phyloP scores from a whole-genome alignment of 37 sponge, comb jelly and placozoan species.

The Agelas oroides region DNA sequence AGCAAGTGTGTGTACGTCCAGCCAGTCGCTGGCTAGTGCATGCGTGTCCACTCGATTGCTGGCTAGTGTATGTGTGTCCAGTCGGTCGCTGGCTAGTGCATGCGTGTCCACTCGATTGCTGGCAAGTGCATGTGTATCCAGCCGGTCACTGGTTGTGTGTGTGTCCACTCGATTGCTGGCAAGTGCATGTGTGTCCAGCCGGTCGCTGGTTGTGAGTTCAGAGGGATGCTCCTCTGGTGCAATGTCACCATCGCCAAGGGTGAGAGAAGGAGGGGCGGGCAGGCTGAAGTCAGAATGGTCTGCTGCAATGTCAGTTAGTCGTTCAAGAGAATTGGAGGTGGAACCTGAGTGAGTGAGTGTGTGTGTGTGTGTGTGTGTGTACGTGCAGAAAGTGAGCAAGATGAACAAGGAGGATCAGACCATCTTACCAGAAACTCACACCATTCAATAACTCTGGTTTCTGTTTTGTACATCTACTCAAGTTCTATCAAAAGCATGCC shows the following conservation, averaged over 20 bases:
- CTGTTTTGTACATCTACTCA: no score
- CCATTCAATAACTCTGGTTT: neutral
- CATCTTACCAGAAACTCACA: neutral
- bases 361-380: no score
- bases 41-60: no score
- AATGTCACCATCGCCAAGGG: no score
- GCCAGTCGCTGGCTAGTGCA: neutral
- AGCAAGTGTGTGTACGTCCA: neutral
- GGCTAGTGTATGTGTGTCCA: neutral
- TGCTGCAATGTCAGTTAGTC: conserved; percentile 19
- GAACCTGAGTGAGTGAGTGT: no score
- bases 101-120: neutral
- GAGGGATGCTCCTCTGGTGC: no score
- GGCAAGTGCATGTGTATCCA: neutral
- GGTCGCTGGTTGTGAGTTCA: neutral
- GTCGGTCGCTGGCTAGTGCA: neutral
- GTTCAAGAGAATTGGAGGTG: conserved; percentile 34
- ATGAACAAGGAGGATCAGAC: neutral
- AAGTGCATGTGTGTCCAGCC: neutral
- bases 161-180: neutral
- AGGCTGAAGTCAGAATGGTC: neutral
- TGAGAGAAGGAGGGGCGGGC: no score
- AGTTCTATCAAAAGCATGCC: no score
- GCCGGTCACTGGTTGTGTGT: neutral
- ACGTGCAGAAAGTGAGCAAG: neutral